phyloP scores from a whole-genome alignment of 2,888 invertebrate species.

The Crocallis elinguaria region DNA sequence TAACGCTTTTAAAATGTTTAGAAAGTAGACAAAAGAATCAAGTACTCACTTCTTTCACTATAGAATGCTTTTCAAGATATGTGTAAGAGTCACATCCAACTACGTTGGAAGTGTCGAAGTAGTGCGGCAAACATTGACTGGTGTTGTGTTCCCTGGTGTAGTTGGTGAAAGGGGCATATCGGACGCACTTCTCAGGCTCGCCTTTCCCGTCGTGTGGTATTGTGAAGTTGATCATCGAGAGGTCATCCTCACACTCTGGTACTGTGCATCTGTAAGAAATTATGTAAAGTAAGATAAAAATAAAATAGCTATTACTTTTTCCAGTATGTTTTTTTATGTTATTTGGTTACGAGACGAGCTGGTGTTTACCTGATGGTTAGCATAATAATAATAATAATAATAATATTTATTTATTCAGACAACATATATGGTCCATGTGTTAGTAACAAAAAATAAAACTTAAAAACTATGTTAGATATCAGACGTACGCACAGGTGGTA shows the following conservation, averaged over 20 bases:
- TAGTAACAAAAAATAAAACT: no score
- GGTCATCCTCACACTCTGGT: slow-evolving; percentile 69
- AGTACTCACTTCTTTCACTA: slow-evolving; percentile 75
- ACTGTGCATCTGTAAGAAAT: slow-evolving; percentile 65
- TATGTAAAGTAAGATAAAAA: neutral
- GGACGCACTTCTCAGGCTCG: slow-evolving; percentile 61
- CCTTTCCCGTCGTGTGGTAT: slow-evolving; percentile 68
- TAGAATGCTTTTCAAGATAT: slow-evolving; percentile 74
- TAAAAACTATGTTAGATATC: no score
- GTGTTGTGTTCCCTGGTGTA: slow-evolving; percentile 46
- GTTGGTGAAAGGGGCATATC: slow-evolving; percentile 66
- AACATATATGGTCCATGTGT: no score
- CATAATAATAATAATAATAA: no score
- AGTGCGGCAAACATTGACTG: slow-evolving; percentile 60
- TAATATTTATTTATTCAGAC: no score
- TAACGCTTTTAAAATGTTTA: no score
- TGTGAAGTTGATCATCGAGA: slow-evolving; percentile 61
- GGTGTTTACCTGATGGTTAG: no score
- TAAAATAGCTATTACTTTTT: no score
- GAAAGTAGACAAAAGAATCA: no score
- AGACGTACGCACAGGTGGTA: no score
- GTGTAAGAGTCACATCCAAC: slow-evolving; percentile 69
- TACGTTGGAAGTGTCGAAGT: slow-evolving; percentile 66
- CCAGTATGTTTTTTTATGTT: no score
- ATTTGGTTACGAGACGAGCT: no score